Percentiles rank a stretch among this genome's conserved stretches.
Evolutionary conservation across 2,797 vertebrate genomes (phyloP).

Genomic region (Falco berigora): DNA sequence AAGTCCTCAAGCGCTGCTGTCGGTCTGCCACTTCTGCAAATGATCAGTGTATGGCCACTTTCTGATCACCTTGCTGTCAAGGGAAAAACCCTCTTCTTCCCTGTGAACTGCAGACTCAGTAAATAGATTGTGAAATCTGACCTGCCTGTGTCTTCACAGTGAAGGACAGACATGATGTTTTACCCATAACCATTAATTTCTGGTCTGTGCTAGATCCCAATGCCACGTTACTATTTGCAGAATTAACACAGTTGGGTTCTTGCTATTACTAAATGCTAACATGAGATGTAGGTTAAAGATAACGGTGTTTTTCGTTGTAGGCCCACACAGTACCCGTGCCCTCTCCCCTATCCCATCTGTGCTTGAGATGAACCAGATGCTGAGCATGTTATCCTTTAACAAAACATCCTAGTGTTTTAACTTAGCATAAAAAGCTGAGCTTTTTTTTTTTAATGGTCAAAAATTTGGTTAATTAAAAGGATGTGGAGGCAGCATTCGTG

Average conservation of each 20-base stretch:
- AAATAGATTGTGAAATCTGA: conserved; percentile 50
- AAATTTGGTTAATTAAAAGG: background rate
- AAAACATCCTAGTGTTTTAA: background rate
- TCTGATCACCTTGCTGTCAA: background rate
- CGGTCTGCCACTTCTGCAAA: background rate
- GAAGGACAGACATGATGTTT: background rate
- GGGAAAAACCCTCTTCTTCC: background rate
- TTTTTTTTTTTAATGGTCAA: background rate
- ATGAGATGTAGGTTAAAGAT: conserved; percentile 45
- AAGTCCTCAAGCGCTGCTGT: background rate
- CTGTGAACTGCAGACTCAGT: background rate
- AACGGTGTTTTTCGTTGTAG: background rate
- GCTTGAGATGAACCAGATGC: background rate
- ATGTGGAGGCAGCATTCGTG: background rate
- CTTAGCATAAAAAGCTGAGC: background rate
- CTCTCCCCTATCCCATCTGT: background rate
- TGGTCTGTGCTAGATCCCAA: background rate
- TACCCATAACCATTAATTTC: conserved; percentile 13
- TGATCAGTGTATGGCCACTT: background rate
- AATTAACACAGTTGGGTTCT: background rate
- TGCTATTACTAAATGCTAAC: background rate
- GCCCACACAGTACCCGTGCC: background rate
- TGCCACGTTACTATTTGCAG: conserved; percentile 11
- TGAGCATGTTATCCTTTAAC: conserved; percentile 16
- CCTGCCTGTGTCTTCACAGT: background rate